Conservation (phyloP, 2,888 invertebrate species). For the Eugnorisma glareosa region DNA sequence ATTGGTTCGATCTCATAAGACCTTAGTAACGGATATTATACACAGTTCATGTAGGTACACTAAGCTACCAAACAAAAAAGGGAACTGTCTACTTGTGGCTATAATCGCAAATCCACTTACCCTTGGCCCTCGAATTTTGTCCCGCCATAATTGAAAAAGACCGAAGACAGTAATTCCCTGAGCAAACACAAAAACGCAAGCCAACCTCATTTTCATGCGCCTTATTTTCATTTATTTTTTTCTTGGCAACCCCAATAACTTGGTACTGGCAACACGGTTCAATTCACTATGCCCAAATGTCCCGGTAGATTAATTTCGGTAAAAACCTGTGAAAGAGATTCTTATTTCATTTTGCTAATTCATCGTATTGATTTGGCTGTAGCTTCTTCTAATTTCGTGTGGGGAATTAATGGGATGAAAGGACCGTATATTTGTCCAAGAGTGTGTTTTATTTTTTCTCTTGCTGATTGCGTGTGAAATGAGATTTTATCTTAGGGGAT, state of each 20-base stretch:
- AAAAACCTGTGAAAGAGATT: conserved; percentile 60
- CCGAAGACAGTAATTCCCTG: conserved; percentile 57
- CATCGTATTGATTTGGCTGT: conserved; percentile 62
- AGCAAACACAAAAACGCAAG: conserved; percentile 50
- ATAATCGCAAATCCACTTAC: conserved; percentile 44
- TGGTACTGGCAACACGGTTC: conserved; percentile 53
- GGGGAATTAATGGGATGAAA: conserved; percentile 57
- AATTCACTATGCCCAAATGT: conserved; percentile 51
- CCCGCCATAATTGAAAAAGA: conserved; percentile 56
- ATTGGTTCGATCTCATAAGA: conserved; percentile 7
- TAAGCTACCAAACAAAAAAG: conserved; percentile 5
- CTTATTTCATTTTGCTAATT: conserved; percentile 61
- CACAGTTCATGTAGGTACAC: background rate
- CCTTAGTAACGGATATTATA: background rate
- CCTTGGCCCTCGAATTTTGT: conserved; percentile 33
- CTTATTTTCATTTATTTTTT: conserved; percentile 64
- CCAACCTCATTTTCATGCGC: conserved; percentile 49
- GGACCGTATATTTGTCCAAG: conserved; percentile 18
- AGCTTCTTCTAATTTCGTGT: conserved; percentile 55
- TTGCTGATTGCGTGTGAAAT: conserved; percentile 38
- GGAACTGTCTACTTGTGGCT: conserved; percentile 19
- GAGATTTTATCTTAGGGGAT: conserved; percentile 31
- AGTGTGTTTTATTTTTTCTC: conserved; percentile 41
- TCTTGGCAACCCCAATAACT: conserved; percentile 52
- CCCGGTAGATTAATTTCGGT: conserved; percentile 64